Evolutionary conservation across 2,888 invertebrate genomes (phyloP).

Genomic region (Capitulum mitella): DNA sequence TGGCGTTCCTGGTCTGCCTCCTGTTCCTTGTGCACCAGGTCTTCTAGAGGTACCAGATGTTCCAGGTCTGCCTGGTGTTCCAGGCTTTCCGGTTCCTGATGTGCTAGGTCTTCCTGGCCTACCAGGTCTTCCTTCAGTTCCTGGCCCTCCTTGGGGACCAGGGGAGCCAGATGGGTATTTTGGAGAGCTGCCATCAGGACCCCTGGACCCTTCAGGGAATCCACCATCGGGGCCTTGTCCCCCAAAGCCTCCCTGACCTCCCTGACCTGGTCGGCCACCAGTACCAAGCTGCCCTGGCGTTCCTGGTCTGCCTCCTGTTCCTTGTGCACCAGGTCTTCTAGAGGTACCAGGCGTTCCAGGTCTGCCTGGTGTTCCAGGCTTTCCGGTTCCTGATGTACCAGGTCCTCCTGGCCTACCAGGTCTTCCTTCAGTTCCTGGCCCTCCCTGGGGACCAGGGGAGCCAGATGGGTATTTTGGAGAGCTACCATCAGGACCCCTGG

Average conservation of each 20-base stretch:
- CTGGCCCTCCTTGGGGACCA: no score
- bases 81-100: constrained; percentile 27
- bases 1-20: no score
- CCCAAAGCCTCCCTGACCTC: no score
- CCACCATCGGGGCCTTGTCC: constrained; percentile 25
- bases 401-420: constrained; percentile 6
- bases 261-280: no score
- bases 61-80: constrained; percentile 16
- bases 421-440: not conserved
- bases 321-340: constrained; percentile 29
- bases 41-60: not conserved
- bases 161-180: no score
- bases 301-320: no score
- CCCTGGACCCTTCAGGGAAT: constrained; percentile 23
- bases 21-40: no score
- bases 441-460: no score
- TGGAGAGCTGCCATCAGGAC: constrained; percentile 19
- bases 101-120: not conserved
- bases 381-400: not conserved
- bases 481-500: not conserved
- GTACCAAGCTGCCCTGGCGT: no score
- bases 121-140: no score
- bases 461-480: no score
- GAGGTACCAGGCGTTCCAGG: not conserved
- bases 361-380: constrained; percentile 25